Evolutionary conservation across 2,888 invertebrate genomes (phyloP), one percentile per base, ranked within the genome.

Genomic region (Ichneumoninae sp.): DNA sequence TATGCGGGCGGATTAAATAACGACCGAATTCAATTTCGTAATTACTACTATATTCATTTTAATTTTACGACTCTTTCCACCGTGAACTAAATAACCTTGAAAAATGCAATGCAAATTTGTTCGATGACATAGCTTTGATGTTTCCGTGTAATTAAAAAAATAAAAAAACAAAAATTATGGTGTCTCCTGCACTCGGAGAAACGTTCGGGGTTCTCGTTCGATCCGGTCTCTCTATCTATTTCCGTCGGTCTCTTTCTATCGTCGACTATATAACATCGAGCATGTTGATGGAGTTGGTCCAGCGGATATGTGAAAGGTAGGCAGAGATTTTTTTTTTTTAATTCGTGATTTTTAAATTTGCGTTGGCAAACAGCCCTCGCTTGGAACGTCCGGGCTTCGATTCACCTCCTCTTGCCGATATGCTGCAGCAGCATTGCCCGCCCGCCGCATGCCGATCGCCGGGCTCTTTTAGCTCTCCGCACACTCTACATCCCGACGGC

Each of bases 291-390:
- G 66, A 80, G 79, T 83, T 81, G 68, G 74, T 84, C 71, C 81
- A 79, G 75, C 60, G 78, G 81, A 85, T 83, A 81, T 85, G 85
- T 81, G 77, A 66, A 86, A 85, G 66, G 87, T 86, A 88, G 88
- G 89, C 88, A 81, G 83, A 75, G 80, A 52, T 81, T 91, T 91
- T 89, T 91, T 89, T 91, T 91, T 84, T 91, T 91, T 89, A 91
- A 90, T 88, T 91, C 91, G 91, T 90, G 89, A 91, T 91, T 91
- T 88, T 91, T 89, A 91, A 92, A 92, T 92, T 92, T 91, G 89
- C 90, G 89, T 90, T 91, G 91, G 91, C 91, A 92, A 92, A 91
- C 90, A 91, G 89, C 89, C 90, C 90, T 84, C 87, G 77, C 84
- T 76, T 80, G 57, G 81, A 75, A 60, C 74, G 83, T 70, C 65